Conservation (phyloP, 2,113 vertebrate species). For the Rhizomys pruinosus region DNA sequence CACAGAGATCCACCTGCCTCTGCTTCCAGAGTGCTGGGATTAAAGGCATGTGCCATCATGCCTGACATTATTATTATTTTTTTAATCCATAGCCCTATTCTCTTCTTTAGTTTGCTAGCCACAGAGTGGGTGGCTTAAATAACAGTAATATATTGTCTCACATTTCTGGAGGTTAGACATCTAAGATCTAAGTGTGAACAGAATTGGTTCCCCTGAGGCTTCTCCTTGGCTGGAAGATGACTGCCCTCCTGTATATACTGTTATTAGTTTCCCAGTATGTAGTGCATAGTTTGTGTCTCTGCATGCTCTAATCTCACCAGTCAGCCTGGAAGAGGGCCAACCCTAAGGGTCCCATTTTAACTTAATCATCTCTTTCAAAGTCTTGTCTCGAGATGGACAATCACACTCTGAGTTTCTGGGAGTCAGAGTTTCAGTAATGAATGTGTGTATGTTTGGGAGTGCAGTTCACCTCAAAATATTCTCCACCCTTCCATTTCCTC, state of each 20-base stretch:
- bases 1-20: no score
- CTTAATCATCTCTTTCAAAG: background rate
- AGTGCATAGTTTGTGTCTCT: background rate
- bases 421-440: background rate
- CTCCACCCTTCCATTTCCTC: background rate
- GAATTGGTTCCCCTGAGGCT: background rate
- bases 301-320: background rate
- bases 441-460: background rate
- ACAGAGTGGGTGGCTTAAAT: background rate
- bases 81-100: background rate
- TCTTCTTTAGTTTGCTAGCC: background rate
- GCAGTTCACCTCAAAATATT: background rate
- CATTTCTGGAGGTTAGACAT: background rate
- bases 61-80: no score
- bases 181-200: background rate
- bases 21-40: no score
- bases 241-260: background rate
- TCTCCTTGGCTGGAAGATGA: background rate
- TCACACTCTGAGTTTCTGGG: background rate
- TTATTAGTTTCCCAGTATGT: background rate
- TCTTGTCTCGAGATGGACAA: background rate
- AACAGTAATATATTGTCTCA: background rate
- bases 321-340: background rate
- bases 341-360: background rate
- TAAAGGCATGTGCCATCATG: no score